Evolutionary conservation across 2,797 vertebrate species (phyloP).

Genomic region (Cryptoblepharus egeriae): DNA sequence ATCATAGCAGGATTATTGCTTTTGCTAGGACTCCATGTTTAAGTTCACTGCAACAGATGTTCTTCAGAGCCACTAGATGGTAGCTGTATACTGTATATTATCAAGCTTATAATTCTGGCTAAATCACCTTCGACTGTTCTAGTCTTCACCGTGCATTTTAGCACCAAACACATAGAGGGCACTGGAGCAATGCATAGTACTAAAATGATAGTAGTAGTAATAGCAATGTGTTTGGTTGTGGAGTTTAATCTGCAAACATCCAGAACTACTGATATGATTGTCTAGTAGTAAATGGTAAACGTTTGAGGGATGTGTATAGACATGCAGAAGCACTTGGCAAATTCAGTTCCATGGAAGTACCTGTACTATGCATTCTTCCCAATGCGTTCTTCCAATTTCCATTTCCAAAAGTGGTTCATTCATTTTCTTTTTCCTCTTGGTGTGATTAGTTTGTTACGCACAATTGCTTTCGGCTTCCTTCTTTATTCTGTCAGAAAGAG

Average conservation of each 20-base stretch:
- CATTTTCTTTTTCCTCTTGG: constrained; percentile 31
- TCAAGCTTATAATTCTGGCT: background rate
- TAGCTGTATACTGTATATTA: background rate
- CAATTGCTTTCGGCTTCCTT: constrained; percentile 1
- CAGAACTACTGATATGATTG: background rate
- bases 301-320: background rate
- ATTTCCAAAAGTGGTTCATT: constrained; percentile 25
- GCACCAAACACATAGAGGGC: background rate
- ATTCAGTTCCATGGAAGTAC: constrained; percentile 48
- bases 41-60: background rate
- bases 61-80: constrained; percentile 24
- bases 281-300: background rate
- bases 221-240: background rate
- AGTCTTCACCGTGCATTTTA: background rate
- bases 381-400: too few relatives aligned
- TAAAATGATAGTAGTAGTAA: background rate
- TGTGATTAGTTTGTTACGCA: constrained; percentile 43
- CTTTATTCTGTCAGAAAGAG: constrained; percentile 8
- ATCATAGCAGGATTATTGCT: background rate
- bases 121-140: background rate
- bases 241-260: background rate
- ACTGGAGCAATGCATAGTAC: background rate
- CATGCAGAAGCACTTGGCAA: background rate
- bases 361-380: constrained; percentile 42
- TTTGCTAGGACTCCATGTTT: background rate